phyloP scores from a whole-genome alignment of 2,888 invertebrate genomes.

The Acrobasis repandana region DNA sequence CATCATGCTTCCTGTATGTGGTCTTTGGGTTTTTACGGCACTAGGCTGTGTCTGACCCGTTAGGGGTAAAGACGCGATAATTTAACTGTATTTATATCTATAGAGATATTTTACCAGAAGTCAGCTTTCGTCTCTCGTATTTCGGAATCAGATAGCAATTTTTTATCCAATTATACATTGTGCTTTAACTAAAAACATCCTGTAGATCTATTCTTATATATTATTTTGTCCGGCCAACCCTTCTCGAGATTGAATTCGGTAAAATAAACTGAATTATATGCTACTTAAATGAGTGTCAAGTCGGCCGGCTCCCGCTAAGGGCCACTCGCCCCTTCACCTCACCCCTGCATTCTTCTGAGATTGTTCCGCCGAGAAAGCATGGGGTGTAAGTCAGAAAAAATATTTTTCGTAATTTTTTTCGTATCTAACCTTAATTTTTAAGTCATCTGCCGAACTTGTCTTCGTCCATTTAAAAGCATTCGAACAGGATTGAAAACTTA shows the following conservation, averaged over 20 bases:
- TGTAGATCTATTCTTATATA: neutral
- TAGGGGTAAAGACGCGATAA: too few relatives aligned
- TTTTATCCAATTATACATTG: neutral
- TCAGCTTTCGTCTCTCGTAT: too few relatives aligned
- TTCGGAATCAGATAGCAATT: too few relatives aligned
- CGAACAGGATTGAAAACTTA: too few relatives aligned
- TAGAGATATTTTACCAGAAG: too few relatives aligned
- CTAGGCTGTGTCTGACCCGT: too few relatives aligned
- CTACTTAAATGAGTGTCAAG: slow-evolving; percentile 87
- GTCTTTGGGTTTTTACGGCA: too few relatives aligned
- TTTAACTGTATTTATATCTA: too few relatives aligned
- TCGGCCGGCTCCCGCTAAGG: slow-evolving; percentile 48
- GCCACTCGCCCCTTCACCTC: slow-evolving; percentile 65
- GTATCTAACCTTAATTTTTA: neutral
- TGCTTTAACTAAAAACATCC: neutral
- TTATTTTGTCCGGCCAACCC: slow-evolving; percentile 52
- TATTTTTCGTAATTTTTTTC: slow-evolving; percentile 30
- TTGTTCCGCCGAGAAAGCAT: slow-evolving; percentile 37
- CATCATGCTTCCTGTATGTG: too few relatives aligned
- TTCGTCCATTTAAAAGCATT: too few relatives aligned
- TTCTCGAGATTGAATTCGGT: slow-evolving; percentile 70
- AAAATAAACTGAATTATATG: slow-evolving; percentile 87
- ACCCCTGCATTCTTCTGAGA: slow-evolving; percentile 71
- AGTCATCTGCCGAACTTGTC: too few relatives aligned
- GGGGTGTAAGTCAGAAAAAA: slow-evolving; percentile 37